These are phyloP conservation scores for Caenorhabditis briggsae DNA, from an alignment of 1,140 invertebrate genomes.

Conservation along the genomic window DNA sequence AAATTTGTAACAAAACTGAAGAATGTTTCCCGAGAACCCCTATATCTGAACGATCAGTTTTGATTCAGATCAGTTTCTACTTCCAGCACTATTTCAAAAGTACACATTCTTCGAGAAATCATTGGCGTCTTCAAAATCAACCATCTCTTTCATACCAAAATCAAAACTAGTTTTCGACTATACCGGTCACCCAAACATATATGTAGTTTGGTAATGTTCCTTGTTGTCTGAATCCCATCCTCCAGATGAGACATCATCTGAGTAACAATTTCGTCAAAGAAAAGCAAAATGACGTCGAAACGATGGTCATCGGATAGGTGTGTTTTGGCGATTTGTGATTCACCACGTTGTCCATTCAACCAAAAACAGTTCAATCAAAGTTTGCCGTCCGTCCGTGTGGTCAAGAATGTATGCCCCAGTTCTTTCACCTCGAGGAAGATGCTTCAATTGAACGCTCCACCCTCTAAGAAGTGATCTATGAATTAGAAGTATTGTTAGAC, in stretches of 20 bases:
- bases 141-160: no score
- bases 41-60: no score
- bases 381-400: neutral
- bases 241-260: no score
- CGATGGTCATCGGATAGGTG: neutral
- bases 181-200: no score
- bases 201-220: neutral
- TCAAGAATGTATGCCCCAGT: neutral
- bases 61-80: no score
- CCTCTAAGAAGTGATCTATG: conserved; percentile 14
- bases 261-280: neutral
- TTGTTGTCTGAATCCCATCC: neutral
- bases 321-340: neutral
- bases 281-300: neutral
- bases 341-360: conserved; percentile 27
- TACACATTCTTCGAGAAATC: no score
- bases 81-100: no score
- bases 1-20: no score
- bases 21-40: no score
- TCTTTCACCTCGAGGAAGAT: neutral
- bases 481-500: neutral
- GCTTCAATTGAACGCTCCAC: neutral
- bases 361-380: conserved; percentile 17
- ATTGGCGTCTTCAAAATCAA: no score
- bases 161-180: no score